phyloP scores from a whole-genome alignment of 92 coral and sea anemone species.

The Porites rus region DNA sequence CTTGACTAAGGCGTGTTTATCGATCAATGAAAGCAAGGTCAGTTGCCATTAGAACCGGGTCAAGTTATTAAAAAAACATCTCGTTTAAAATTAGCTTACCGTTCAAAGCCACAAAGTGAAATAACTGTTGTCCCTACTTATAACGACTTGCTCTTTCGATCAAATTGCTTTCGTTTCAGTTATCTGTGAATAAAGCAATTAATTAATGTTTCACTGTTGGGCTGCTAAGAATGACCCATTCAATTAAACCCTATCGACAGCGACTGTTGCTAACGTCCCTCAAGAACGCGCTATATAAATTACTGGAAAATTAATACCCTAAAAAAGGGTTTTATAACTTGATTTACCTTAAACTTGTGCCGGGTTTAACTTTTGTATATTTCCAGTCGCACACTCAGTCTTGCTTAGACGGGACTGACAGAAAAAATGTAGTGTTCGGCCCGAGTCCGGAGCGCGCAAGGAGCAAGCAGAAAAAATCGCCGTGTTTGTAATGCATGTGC shows the following conservation, averaged over 20 bases:
- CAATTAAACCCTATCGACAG: conserved; percentile 25
- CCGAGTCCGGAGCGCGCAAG: background rate
- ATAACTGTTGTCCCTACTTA: background rate
- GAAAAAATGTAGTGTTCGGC: background rate
- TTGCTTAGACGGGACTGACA: background rate
- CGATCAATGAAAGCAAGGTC: conserved; percentile 8
- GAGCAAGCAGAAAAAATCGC: conserved; percentile 7
- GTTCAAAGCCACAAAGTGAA: background rate
- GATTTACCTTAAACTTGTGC: conserved; percentile 1
- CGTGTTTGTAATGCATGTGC: background rate
- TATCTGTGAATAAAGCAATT: conserved; percentile 24
- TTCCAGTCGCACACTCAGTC: background rate
- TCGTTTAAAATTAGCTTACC: conserved; percentile 26
- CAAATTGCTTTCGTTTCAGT: background rate
- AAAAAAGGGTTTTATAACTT: background rate
- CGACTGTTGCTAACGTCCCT: conserved; percentile 47
- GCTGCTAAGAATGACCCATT: conserved; percentile 34
- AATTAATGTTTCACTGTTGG: conserved; percentile 28
- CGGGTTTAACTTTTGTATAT: background rate
- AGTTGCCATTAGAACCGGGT: background rate
- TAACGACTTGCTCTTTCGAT: background rate
- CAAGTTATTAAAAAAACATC: background rate
- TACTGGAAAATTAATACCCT: background rate
- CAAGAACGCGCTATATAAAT: conserved; percentile 44
- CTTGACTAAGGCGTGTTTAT: background rate